A percentile compares a stretch with the other conserved stretches of the same genome.
Evolutionary conservation across 2,888 invertebrate genomes (phyloP).

Genomic region (Lissocephala sabroskyi): DNA sequence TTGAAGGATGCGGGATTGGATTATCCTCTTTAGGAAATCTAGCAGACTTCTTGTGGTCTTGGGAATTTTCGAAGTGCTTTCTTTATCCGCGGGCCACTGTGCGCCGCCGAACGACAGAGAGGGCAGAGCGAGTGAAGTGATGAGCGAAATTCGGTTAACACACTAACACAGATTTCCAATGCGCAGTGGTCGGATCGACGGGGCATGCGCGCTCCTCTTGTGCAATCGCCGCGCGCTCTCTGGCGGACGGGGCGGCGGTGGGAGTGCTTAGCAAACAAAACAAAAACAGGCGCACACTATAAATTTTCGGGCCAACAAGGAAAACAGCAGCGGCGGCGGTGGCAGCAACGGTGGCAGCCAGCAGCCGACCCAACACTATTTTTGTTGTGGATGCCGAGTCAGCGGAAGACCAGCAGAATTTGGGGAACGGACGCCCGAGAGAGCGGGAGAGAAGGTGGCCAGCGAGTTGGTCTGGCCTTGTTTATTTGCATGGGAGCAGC

Average conservation of each 20-base stretch:
- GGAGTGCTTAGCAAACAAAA: conserved; percentile 21
- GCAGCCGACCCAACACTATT: conserved; percentile 14
- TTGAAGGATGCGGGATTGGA: no score
- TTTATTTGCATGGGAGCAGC: conserved; percentile 11
- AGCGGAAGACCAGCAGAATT: no score
- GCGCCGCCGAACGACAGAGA: conserved; percentile 6
- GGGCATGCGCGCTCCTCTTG: conserved; percentile 43
- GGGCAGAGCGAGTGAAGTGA: not conserved
- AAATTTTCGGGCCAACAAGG: conserved; percentile 4
- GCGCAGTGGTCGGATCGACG: conserved; percentile 36
- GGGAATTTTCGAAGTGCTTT: no score
- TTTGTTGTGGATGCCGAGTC: conserved; percentile 1
- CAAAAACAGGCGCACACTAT: conserved; percentile 18
- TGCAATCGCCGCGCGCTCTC: conserved; percentile 4
- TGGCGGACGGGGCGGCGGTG: not conserved
- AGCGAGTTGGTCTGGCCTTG: conserved; percentile 8
- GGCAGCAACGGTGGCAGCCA: not conserved
- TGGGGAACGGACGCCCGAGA: conserved; percentile 3
- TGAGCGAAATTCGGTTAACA: conserved; percentile 36
- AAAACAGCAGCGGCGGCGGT: not conserved
- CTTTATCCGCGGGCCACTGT: conserved; percentile 32
- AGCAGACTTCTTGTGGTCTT: no score
- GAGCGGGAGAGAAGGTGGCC: not conserved
- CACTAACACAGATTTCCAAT: conserved; percentile 55
- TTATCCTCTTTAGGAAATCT: no score